Evolutionary conservation across 2,113 vertebrate genomes (phyloP).

Genomic region (Oreochromis niloticus): DNA sequence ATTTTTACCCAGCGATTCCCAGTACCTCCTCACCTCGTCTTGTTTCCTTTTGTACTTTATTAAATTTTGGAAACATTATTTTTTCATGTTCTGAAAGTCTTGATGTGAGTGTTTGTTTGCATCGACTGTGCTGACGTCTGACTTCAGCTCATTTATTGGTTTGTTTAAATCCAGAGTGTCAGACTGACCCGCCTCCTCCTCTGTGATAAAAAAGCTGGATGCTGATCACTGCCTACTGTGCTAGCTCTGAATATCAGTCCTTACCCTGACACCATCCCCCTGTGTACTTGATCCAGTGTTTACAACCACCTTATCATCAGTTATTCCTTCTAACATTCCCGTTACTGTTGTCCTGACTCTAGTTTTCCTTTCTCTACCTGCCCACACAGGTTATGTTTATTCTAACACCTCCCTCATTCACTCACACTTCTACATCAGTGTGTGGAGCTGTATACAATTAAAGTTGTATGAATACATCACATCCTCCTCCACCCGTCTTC

Average conservation of each 20-base stretch:
- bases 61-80: neutral
- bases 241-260: neutral
- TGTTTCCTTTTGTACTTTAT: neutral
- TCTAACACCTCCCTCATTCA: neutral
- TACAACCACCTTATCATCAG: neutral
- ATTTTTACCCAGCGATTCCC: neutral
- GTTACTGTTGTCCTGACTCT: neutral
- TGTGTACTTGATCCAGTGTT: neutral
- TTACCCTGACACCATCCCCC: neutral
- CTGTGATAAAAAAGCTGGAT: neutral
- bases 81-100: neutral
- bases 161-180: neutral
- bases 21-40: neutral
- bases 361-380: rapidly evolving
- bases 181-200: neutral
- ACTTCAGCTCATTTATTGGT: neutral
- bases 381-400: neutral
- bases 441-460: neutral
- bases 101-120: neutral
- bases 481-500: neutral
- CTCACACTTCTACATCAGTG: neutral
- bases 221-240: neutral
- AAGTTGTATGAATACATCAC: neutral
- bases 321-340: neutral
- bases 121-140: neutral